These are phyloP conservation scores for Arrhamphus sclerolepis DNA, from an alignment of 2,797 vertebrate genomes.

Conservation along the genomic window DNA sequence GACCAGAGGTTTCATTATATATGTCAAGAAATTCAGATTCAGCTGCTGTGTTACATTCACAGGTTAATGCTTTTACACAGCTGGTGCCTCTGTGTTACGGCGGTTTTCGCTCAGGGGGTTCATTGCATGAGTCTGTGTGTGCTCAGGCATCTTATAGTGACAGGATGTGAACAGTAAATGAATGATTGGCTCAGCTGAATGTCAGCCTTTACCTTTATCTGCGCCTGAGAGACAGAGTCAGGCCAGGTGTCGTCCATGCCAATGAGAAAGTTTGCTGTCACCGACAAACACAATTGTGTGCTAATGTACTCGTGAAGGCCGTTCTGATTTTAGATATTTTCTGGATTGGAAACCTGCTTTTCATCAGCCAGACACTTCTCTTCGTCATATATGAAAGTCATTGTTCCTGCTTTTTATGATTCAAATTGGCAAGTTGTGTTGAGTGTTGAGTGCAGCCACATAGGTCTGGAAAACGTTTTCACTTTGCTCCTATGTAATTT, in stretches of 20 bases:
- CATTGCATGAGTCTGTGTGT: background rate
- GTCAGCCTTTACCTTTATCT: slow-evolving; percentile 53
- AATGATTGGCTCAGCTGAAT: slow-evolving; percentile 41
- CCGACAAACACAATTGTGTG: background rate
- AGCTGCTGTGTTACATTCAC: slow-evolving; percentile 10
- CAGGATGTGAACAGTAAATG: slow-evolving; percentile 39
- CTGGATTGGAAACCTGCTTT: background rate
- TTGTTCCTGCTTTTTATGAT: background rate
- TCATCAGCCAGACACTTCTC: background rate
- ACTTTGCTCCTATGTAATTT: too few relatives aligned
- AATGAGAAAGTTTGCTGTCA: slow-evolving; percentile 26
- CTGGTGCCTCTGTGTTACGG: background rate
- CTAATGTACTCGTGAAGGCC: background rate
- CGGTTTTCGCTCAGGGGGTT: background rate
- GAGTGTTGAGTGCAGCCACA: background rate
- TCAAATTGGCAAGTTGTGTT: slow-evolving; percentile 2
- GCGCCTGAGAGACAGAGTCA: slow-evolving; percentile 18
- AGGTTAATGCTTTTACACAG: slow-evolving; percentile 15
- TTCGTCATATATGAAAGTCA: background rate
- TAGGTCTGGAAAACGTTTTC: too few relatives aligned
- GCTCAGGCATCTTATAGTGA: slow-evolving; percentile 8
- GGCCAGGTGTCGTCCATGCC: slow-evolving; percentile 30
- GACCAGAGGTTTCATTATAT: slow-evolving; percentile 15
- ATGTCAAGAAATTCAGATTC: slow-evolving; percentile 20
- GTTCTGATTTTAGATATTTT: slow-evolving; percentile 7